phyloP scores from a whole-genome alignment of 2,888 invertebrate genomes.

The Sepiola atlantica region DNA sequence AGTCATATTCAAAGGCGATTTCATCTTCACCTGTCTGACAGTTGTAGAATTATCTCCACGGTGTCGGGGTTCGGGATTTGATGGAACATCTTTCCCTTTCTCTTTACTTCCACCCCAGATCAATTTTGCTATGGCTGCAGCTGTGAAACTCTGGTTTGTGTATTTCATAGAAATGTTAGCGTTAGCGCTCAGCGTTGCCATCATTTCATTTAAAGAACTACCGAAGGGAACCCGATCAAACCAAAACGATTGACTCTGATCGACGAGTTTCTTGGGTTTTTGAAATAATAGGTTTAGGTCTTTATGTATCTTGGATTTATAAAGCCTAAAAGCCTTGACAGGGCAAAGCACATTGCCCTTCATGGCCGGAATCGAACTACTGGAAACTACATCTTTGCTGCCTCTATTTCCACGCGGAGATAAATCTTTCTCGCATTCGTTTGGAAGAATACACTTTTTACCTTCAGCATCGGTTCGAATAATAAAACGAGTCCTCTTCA shows the following conservation, averaged over 20 bases:
- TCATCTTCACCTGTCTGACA: neutral
- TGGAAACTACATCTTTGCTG: neutral
- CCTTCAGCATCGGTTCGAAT: conserved; percentile 38
- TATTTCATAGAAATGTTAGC: conserved; percentile 35
- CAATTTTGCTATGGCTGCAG: conserved; percentile 32
- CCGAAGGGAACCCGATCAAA: conserved; percentile 36
- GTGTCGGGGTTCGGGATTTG: neutral
- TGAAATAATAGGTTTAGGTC: conserved; percentile 34
- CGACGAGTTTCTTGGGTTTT: conserved; percentile 10
- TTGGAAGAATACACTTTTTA: conserved; percentile 11
- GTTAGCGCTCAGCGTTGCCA: conserved; percentile 14
- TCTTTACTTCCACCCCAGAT: conserved; percentile 24
- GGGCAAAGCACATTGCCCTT: conserved; percentile 39
- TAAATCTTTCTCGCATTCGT: neutral
- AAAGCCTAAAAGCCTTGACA: neutral
- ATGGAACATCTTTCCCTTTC: conserved; percentile 34
- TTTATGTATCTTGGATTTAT: conserved; percentile 35
- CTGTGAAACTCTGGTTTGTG: neutral
- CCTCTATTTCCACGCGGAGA: neutral
- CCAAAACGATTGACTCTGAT: conserved; percentile 23
- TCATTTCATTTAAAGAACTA: conserved; percentile 2
- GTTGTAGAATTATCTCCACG: neutral
- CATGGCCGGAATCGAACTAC: neutral
- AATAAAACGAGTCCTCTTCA: conserved; percentile 36
- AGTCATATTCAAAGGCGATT: conserved; percentile 2